A percentile compares a stretch with the other conserved stretches of the same genome.
Conservation (phyloP, 1,140 invertebrate species). For the Zaprionus inermis region DNA sequence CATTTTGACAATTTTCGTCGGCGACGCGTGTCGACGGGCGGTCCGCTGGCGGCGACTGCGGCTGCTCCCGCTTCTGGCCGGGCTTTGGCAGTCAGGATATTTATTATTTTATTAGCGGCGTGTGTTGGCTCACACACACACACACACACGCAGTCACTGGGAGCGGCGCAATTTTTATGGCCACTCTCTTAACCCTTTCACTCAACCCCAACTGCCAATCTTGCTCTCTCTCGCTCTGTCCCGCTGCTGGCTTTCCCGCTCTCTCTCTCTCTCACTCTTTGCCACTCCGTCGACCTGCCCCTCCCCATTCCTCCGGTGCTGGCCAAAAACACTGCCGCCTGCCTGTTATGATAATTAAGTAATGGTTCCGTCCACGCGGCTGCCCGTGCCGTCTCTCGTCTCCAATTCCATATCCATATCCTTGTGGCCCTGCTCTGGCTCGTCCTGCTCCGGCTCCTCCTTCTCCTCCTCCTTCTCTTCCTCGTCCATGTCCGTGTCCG, state of each 20-base stretch:
- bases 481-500: conserved; percentile 19
- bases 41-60: too few species aligned
- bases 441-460: conserved; percentile 8
- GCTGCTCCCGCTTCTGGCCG: conserved; percentile 8
- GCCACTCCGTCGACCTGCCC: neutral
- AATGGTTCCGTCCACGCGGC: conserved; percentile 58
- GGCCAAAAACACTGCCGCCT: conserved; percentile 53
- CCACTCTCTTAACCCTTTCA: conserved; percentile 56
- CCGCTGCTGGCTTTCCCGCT: neutral
- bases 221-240: neutral
- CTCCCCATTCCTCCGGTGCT: conserved; percentile 62
- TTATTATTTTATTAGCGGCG: conserved; percentile 82
- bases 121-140: conserved; percentile 47
- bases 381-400: conserved; percentile 14
- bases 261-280: neutral
- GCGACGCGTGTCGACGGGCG: conserved; percentile 40
- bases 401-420: neutral
- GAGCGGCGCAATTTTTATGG: conserved; percentile 68
- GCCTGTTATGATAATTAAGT: conserved; percentile 78
- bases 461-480: conserved; percentile 17
- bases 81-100: conserved; percentile 63
- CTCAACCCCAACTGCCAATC: neutral
- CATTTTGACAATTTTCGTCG: conserved; percentile 23
- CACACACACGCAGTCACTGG: conserved; percentile 29
- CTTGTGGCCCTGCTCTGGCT: conserved; percentile 4